These are phyloP conservation scores for Cyprinella venusta DNA, from an alignment of 2,797 vertebrate species.

Conservation along the genomic window DNA sequence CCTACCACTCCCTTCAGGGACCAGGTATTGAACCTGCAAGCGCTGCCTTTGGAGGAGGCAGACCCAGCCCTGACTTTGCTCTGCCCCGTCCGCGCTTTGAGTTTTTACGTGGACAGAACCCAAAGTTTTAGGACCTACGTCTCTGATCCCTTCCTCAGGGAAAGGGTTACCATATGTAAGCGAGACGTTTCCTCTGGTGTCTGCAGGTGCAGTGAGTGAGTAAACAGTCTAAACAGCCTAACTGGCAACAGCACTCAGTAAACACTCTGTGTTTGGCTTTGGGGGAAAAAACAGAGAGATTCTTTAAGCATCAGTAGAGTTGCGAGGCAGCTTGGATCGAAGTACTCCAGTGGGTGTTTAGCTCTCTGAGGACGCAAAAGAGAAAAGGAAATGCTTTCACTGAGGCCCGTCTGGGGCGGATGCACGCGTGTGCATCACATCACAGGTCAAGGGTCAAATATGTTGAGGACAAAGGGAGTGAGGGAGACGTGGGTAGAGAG, in stretches of 20 bases:
- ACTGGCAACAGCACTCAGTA: slow-evolving; percentile 63
- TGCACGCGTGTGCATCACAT: slow-evolving; percentile 32
- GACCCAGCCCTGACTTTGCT: too few relatives aligned
- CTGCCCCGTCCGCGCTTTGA: too few relatives aligned
- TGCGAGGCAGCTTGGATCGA: slow-evolving; percentile 29
- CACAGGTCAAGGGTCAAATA: slow-evolving; percentile 50
- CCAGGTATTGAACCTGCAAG: too few relatives aligned
- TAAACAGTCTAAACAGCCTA: slow-evolving; percentile 64
- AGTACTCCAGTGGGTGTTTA: slow-evolving; percentile 49
- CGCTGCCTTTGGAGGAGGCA: too few relatives aligned
- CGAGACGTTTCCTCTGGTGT: not conserved
- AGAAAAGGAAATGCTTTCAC: slow-evolving; percentile 53
- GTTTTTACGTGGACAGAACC: too few relatives aligned
- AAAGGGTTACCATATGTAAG: too few relatives aligned
- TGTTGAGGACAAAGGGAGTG: slow-evolving; percentile 36
- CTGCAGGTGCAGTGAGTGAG: slow-evolving; percentile 53
- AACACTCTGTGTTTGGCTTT: slow-evolving; percentile 72
- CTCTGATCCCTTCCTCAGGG: too few relatives aligned
- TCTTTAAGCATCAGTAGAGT: slow-evolving; percentile 67
- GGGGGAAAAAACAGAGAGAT: slow-evolving; percentile 69
- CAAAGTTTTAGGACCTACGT: too few relatives aligned
- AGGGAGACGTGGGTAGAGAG: slow-evolving; percentile 18
- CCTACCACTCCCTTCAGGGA: too few relatives aligned
- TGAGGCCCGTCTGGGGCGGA: slow-evolving; percentile 38
- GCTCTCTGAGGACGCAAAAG: slow-evolving; percentile 29